A percentile compares a stretch with the other conserved stretches of the same genome.
These are phyloP conservation scores for Sclerurus mexicanus DNA, from an alignment of 2,113 vertebrate genomes.

Conservation along the genomic window DNA sequence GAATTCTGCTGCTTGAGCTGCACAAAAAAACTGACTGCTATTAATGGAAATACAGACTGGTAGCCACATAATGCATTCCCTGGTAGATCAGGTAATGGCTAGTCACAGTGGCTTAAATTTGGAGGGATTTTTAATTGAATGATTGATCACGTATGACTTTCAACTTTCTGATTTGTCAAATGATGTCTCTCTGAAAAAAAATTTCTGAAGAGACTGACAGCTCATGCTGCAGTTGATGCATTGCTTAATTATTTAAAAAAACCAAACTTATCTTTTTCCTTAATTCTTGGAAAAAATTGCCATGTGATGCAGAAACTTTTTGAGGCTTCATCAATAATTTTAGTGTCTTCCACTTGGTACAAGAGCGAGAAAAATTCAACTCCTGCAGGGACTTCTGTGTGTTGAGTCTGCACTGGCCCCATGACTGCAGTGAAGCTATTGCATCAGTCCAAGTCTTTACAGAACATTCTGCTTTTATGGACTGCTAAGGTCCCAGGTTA, in stretches of 20 bases:
- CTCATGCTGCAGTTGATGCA: neutral
- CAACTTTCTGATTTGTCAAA: neutral
- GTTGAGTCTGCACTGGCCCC: neutral
- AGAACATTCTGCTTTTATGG: neutral
- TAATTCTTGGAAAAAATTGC: neutral
- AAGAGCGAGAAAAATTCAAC: neutral
- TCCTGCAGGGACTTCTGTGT: neutral
- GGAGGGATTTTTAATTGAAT: neutral
- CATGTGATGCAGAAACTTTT: neutral
- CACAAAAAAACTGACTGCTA: neutral
- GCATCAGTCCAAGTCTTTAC: neutral
- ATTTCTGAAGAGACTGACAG: neutral
- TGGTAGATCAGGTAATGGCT: neutral
- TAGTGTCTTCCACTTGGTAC: neutral
- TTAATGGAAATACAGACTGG: neutral
- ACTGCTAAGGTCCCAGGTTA: neutral
- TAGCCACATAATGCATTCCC: neutral
- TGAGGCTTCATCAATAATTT: neutral
- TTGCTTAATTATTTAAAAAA: neutral
- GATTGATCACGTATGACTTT: neutral
- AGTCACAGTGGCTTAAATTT: neutral
- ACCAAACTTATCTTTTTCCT: neutral
- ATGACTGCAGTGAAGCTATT: neutral
- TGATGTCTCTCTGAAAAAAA: neutral
- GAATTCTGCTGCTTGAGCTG: neutral